Conservation (phyloP, 2,113 vertebrate species). For the Otis tarda region DNA sequence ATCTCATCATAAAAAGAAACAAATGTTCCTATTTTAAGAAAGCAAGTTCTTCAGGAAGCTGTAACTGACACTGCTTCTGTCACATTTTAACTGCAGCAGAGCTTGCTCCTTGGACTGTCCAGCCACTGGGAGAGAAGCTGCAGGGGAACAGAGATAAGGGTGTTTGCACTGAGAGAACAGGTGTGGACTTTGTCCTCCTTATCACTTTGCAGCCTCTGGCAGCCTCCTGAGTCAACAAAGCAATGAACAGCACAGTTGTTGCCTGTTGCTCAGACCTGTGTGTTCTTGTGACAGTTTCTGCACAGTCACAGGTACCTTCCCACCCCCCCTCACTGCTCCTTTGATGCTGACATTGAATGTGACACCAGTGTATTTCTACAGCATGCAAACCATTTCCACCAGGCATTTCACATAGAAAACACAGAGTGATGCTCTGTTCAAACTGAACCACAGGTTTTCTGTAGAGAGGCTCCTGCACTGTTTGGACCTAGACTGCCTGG, state of each 20-base stretch:
- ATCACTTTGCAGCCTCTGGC: slow-evolving; percentile 28
- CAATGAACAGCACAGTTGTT: neutral
- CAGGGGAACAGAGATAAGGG: slow-evolving; percentile 48
- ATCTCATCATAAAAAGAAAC: neutral
- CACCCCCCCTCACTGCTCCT: neutral
- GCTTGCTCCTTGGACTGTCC: slow-evolving; percentile 46
- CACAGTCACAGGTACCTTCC: neutral
- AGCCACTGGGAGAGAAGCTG: neutral
- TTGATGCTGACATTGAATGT: neutral
- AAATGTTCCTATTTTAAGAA: neutral
- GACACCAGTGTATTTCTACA: neutral
- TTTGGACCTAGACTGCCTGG: neutral
- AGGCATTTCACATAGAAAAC: neutral
- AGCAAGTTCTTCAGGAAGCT: neutral
- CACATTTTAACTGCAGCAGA: slow-evolving; percentile 21
- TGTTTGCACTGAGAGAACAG: slow-evolving; percentile 59
- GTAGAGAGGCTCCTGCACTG: neutral
- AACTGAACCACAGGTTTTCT: neutral
- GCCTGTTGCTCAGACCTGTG: neutral
- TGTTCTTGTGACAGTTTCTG: neutral
- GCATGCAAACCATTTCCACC: neutral
- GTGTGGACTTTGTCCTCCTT: slow-evolving; percentile 67
- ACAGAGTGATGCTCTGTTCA: neutral
- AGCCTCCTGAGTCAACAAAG: slow-evolving; percentile 54
- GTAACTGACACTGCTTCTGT: neutral